Evolutionary conservation across 92 coral and sea anemone genomes (phyloP), one percentile per base, ranked within the genome.

Genomic region (Umimayanthus kanabou): DNA sequence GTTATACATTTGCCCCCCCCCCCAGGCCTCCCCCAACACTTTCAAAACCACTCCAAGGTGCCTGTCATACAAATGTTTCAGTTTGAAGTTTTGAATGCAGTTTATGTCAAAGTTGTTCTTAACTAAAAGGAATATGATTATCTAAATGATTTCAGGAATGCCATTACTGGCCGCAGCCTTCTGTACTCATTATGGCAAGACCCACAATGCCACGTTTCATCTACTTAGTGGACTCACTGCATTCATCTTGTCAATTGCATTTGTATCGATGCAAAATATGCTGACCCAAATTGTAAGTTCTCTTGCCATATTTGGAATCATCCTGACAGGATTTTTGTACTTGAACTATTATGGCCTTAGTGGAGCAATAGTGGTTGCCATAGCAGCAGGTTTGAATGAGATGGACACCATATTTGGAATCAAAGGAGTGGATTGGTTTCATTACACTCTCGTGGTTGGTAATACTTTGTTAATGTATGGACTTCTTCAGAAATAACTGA

Each of bases 351-450:
- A 72, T 79, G 98, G 92, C 2, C 86, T 90, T 57, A 89, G 78
- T 80, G 99, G 99, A 16, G 93, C 93, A 42, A 40, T 93, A 26
- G 90, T 94, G 45, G 93, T 92, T 86, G 94, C 94, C 29, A 49
- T 94, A 25, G 94, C 99, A 65, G 94, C 97, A 76, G 90, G 89
- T 37, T 85, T 95, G 79, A 85, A 92, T 16, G 61, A 81, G 30
- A 42, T 87, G n/a, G 89, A 92, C 77, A 85, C 82, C 37, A 55
- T 95, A 71, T 76, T 93, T 70, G 98, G 99, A 40, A 87, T 96
- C 30, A 91, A 93, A 26, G 99, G 99, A 80, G 93, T 97, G 5
- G 97, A 97, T 92, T 89, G 95, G 93, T 97, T 97, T 84, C 99
- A 97, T 83, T 97, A 95, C 75, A 73, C 88, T 76, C 85, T 97